Evolutionary conservation across 2,888 invertebrate genomes (phyloP), one percentile per base, ranked within the genome.

Genomic region (Tipula confusa): DNA sequence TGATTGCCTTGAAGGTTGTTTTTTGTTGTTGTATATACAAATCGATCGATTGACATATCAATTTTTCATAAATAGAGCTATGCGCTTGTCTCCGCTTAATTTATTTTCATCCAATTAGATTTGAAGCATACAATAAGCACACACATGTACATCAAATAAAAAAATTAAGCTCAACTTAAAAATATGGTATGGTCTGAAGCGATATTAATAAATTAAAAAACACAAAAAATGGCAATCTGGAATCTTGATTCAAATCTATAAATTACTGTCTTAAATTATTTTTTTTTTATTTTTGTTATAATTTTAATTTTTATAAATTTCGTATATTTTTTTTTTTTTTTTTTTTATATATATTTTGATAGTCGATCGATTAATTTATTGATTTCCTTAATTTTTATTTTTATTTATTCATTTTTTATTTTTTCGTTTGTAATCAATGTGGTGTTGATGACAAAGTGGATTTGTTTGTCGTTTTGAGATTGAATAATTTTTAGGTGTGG

Each of bases 401-500:
- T 43, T n/a, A n/a, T n/a, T n/a, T n/a, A n/a, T n/a, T n/a, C n/a
- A n/a, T n/a, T n/a, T 36, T 36, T 36, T 36, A 24, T 64, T 18
- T 18, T 48, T 48, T 64, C 11, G 18, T 33, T 33, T 33, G 64
- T 64, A 64, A 64, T 64, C 64, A 64, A 64, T 24, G 64, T 64
- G 64, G 64, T 64, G 64, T 64, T 24, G 64, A 64, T 64, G 64
- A 64, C 64, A 64, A 83, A 84, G 84, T 84, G 84, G 84, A 84
- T 83, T 84, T 83, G 80, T 83, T 82, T 79, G 84, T 81, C 84
- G 83, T 84, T 84, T 81, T 48, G 48, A 83, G 83, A 84, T 84
- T 84, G 64, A 64, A 64, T 64, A 64, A 64, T 24, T 64, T 64
- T 64, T 64, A 64, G 64, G 64, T 64, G 64, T 64, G 64, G 64